A percentile compares a stretch with the other conserved stretches of the same genome.
Conservation (phyloP, 1,140 invertebrate genomes). For the Macrobrachium nipponense region DNA sequence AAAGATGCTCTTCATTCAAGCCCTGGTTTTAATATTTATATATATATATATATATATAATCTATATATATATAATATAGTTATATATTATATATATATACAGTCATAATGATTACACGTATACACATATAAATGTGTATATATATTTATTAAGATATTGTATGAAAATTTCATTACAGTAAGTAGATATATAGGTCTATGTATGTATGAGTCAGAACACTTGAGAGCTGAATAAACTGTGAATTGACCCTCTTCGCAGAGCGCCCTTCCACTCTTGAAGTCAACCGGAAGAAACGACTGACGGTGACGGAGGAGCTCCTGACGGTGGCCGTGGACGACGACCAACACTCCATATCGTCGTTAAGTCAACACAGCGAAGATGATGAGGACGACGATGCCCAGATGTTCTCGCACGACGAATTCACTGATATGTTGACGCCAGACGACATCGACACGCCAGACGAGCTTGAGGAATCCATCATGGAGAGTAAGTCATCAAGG, state of each 20-base stretch:
- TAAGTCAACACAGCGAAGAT: slow-evolving; percentile 58
- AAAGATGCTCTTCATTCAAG: no score
- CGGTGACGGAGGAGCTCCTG: slow-evolving; percentile 50
- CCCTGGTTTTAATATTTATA: no score
- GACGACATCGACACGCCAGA: slow-evolving; percentile 70
- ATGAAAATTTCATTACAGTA: no score
- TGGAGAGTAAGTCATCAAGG: slow-evolving; percentile 67
- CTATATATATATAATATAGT: no score
- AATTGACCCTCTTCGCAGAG: slow-evolving; percentile 22
- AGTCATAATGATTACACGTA: no score
- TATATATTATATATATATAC: no score
- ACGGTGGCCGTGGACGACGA: slow-evolving; percentile 59
- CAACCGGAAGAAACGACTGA: slow-evolving; percentile 51
- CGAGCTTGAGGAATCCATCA: slow-evolving; percentile 70
- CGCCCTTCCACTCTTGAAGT: slow-evolving; percentile 54
- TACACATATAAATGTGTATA: no score
- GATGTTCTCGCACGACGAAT: slow-evolving; percentile 64
- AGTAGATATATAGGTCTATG: no score
- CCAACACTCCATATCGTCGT: slow-evolving; percentile 61
- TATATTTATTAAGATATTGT: no score
- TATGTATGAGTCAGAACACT: no score
- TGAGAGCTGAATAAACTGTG: background rate
- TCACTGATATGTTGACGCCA: slow-evolving; percentile 63
- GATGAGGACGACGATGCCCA: slow-evolving; percentile 62
- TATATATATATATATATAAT: no score